Evolutionary conservation across 2,113 vertebrate species (phyloP), one percentile per base, ranked within the genome.

Genomic region (Corynorhinus townsendii): DNA sequence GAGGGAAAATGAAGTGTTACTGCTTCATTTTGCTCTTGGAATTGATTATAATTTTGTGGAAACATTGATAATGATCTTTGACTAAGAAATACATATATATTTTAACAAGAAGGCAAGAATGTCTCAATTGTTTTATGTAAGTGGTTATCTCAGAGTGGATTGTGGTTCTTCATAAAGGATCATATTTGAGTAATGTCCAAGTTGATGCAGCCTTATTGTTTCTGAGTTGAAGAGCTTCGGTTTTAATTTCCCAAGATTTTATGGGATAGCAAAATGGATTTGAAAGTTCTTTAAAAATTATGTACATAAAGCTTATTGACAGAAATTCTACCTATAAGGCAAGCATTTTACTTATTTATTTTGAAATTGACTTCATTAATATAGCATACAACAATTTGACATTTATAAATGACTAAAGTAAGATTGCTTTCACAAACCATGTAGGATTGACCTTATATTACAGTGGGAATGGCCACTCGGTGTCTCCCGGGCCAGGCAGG

Each of bases 321-420:
- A 71, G 86, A 90, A 43, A n/a, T 30, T 75, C 30, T 66, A 0
- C 12, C 20, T 66, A 1, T 47, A 73, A 59, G 33, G 19, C 38
- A 76, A 9, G 62, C 82, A 80, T 35, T 86, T 92, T 86, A 49
- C 76, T 54, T 79, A 45, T 45, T 49, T 62, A 62, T 62, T 26
- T 93, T 71, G 77, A 81, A 92, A 90, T 92, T 59, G 56, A 35
- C n/a, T 84, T 93, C 56, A 40, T 91, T 94, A 77, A 68, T 83
- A 35, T 7, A 62, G 54, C 43, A 19, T 73, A 19, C 11, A 71
- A 52, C 49, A 35, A 22, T 66, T 84, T 85, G 38, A 38, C 71
- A 22, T 52, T 87, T 35, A 20, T 80, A 3, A 3, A 2, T 71
- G 19, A 62, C 62, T 88, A 28, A 68, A 56, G 79, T 66, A 43